These are phyloP conservation scores for Agapostemon virescens DNA, from an alignment of 2,888 invertebrate genomes.

Conservation along the genomic window DNA sequence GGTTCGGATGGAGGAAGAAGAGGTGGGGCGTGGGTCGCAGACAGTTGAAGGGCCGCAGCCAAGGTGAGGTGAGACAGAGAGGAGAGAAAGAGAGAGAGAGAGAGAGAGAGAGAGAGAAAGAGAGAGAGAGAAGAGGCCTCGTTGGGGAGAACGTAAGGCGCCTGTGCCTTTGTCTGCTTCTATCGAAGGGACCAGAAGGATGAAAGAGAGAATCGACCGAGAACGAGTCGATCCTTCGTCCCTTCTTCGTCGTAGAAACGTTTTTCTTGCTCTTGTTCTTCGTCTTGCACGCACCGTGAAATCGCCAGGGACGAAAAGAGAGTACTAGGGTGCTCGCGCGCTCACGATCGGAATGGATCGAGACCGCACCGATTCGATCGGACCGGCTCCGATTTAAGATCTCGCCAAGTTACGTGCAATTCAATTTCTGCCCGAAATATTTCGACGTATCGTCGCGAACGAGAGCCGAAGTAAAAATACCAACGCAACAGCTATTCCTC, in stretches of 20 bases:
- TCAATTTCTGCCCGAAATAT: not conserved
- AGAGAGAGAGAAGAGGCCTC: conserved; percentile 57
- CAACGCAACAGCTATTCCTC: too few relatives aligned
- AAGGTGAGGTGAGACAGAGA: conserved; percentile 77
- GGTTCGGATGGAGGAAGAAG: conserved; percentile 64
- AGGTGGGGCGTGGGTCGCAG: conserved; percentile 78
- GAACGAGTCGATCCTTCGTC: conserved; percentile 44
- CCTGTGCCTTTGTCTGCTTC: conserved; percentile 71
- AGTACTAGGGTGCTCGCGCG: conserved; percentile 17
- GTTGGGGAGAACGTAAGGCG: conserved; percentile 65
- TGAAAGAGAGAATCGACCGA: conserved; percentile 55
- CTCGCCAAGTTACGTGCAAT: not conserved
- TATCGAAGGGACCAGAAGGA: conserved; percentile 62
- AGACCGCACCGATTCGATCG: not conserved
- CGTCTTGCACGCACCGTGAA: conserved; percentile 52
- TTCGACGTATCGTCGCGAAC: too few relatives aligned
- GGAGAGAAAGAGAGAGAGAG: conserved; percentile 56
- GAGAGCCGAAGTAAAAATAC: too few relatives aligned
- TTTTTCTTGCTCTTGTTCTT: conserved; percentile 30
- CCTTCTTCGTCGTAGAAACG: conserved; percentile 24
- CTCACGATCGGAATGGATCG: conserved; percentile 24
- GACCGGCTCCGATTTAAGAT: not conserved
- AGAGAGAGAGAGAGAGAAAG: conserved; percentile 55
- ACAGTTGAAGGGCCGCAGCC: conserved; percentile 81
- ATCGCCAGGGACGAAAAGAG: conserved; percentile 49